Base-by-base conservation (phyloP, 2,888 invertebrate genomes). In the Gastracanthus pulcherrimus region DNA sequence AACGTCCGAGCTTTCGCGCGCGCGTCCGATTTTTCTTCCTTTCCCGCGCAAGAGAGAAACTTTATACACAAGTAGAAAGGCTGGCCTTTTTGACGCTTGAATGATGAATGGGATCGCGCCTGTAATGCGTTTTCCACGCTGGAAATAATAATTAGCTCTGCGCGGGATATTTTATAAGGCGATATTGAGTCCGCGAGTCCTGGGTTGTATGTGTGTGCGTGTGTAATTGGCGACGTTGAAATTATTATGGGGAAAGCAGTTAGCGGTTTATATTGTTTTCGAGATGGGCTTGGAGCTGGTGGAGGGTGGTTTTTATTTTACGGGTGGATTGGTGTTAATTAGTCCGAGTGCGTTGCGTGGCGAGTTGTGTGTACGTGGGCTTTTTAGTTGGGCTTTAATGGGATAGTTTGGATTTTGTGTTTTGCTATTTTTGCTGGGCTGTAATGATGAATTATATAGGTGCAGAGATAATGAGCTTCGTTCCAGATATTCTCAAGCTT, bases 81-180 rank as follows among this genome's bases (percentile, higher is more conserved):
- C 26, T n/a, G n/a, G 26, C 13, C 19, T 19, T 67, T 76, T 76
- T 60, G 58, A 76, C 67, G 76, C 58, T 67, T n/a, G 60, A 62
- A 70, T 77, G 77, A 77, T 70, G 60, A 69, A 77, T 45, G 48
- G 31, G 29, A 48, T 71, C n/a, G 36, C 41, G 38, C 38, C 48
- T 69, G 7, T 0, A 31, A 13, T 48, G 29, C 45, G 60, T 31
- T 72, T 51, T 38, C 58, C 41, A 13, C 23, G 34, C 48, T 3
- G 64, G 19, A 66, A 19, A 51, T 58, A 76, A 76, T 76, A 67
- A 76, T 76, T 66, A 76, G 76, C 69, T 41, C 45, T 26, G n/a
- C 7, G 51, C 26, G 66, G 55, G 11, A 38, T 55, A 64, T 75
- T 75, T 66, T 75, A 66, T 51, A 75, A 62, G 26, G n/a, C n/a